Evolutionary conservation across 2,797 vertebrate genomes (phyloP).

Genomic region (Poecilia gillii): DNA sequence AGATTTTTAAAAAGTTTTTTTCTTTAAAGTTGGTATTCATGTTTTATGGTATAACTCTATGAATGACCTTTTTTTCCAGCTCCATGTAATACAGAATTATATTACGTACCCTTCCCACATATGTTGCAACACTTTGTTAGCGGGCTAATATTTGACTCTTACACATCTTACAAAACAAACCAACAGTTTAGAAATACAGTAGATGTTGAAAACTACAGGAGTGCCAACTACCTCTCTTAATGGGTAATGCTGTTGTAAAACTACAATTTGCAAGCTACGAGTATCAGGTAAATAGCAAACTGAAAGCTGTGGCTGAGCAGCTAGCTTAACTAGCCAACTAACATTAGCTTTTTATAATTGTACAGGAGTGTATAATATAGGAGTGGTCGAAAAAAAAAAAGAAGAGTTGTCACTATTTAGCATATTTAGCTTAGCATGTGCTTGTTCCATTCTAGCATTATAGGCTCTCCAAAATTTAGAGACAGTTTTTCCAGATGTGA

Average conservation of each 20-base stretch:
- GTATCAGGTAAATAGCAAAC: not conserved
- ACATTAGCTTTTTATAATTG: not conserved
- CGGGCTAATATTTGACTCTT: not conserved
- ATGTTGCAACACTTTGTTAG: not conserved
- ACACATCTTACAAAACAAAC: not conserved
- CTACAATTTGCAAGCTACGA: not conserved
- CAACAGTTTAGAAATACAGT: not conserved
- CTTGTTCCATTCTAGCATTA: not conserved
- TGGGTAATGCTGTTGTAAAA: not conserved
- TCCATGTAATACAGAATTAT: not conserved
- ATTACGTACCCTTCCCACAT: not conserved
- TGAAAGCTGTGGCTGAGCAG: not conserved
- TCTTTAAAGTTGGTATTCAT: not conserved
- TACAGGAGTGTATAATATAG: not conserved
- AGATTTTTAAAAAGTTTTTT: not conserved
- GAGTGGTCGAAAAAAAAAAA: not conserved
- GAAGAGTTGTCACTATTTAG: not conserved
- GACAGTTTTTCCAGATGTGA: not conserved
- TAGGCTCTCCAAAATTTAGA: not conserved
- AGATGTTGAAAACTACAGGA: not conserved
- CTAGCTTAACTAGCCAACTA: not conserved
- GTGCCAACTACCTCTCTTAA: not conserved
- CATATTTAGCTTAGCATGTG: not conserved
- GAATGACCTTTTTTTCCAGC: not conserved
- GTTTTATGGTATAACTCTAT: no score